A percentile compares a stretch with the other conserved stretches of the same genome.
Conservation (phyloP, 2,797 vertebrate genomes). For the Malacoctenus gilli region DNA sequence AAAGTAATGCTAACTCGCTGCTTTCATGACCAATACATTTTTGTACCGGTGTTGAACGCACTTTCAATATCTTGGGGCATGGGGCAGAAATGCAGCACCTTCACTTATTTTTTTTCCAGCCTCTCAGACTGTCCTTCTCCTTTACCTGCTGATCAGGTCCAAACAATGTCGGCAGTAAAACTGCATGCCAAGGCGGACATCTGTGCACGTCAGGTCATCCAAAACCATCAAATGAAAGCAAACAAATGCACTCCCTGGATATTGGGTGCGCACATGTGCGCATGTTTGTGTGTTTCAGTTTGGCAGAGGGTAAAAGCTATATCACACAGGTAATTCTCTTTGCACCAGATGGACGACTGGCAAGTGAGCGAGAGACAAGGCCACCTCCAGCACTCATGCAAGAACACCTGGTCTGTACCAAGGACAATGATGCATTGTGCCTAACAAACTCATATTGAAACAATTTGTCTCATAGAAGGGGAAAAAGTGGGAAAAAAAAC, state of each 20-base stretch:
- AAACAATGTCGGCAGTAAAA: slow-evolving; percentile 47
- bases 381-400: slow-evolving; percentile 4
- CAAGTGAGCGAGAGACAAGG: slow-evolving; percentile 16
- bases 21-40: slow-evolving; percentile 20
- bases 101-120: slow-evolving; percentile 25
- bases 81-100: background rate
- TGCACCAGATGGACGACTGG: slow-evolving; percentile 37
- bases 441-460: too few relatives aligned
- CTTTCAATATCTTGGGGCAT: slow-evolving; percentile 3
- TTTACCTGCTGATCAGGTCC: slow-evolving; percentile 41
- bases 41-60: too few relatives aligned
- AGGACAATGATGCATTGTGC: background rate
- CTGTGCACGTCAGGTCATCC: slow-evolving; percentile 52
- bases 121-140: slow-evolving; percentile 26
- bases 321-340: slow-evolving; percentile 45
- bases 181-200: slow-evolving; percentile 56
- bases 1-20: background rate
- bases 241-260: slow-evolving; percentile 58
- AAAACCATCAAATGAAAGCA: slow-evolving; percentile 55
- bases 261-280: slow-evolving; percentile 12
- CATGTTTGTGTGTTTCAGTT: slow-evolving; percentile 6
- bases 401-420: slow-evolving; percentile 6
- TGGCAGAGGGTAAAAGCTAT: slow-evolving; percentile 28
- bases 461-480: too few relatives aligned
- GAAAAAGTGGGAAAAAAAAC: too few relatives aligned